These are phyloP conservation scores for Leucophenga maculata DNA, from an alignment of 2,888 invertebrate genomes.

Conservation along the genomic window DNA sequence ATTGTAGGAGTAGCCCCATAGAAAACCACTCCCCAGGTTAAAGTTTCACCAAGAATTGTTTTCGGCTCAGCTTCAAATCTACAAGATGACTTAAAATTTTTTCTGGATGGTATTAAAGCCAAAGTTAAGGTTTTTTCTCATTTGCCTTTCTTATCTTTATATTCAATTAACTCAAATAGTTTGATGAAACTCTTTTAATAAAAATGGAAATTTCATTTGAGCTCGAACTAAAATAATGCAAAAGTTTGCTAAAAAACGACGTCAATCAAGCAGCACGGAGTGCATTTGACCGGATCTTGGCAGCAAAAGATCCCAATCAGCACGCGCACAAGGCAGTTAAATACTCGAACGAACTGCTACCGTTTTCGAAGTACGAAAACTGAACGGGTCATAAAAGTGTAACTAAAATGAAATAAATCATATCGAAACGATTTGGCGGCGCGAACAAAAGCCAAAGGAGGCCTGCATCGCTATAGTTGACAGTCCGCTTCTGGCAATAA, in stretches of 20 bases:
- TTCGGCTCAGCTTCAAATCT: too few relatives aligned
- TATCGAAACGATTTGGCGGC: slow-evolving; percentile 37
- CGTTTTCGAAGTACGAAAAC: slow-evolving; percentile 32
- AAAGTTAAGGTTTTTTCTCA: too few relatives aligned
- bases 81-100: too few relatives aligned
- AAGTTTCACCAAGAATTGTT: too few relatives aligned
- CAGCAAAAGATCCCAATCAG: slow-evolving; percentile 4
- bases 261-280: neutral
- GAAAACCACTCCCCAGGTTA: too few relatives aligned
- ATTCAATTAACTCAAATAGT: too few relatives aligned
- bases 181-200: neutral
- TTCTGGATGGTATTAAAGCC: too few relatives aligned
- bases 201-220: neutral
- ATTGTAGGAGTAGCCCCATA: too few relatives aligned
- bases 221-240: neutral
- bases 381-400: neutral
- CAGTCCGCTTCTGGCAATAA: slow-evolving; percentile 45
- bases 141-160: too few relatives aligned
- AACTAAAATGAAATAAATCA: slow-evolving; percentile 50
- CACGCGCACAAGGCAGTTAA: slow-evolving; percentile 30
- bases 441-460: slow-evolving; percentile 31
- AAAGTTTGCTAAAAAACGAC: neutral
- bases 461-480: neutral
- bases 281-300: too few relatives aligned
- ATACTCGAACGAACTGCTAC: slow-evolving; percentile 41